Evolutionary conservation across 2,797 vertebrate genomes (phyloP).

Genomic region (Spinibarbus caldwelli): DNA sequence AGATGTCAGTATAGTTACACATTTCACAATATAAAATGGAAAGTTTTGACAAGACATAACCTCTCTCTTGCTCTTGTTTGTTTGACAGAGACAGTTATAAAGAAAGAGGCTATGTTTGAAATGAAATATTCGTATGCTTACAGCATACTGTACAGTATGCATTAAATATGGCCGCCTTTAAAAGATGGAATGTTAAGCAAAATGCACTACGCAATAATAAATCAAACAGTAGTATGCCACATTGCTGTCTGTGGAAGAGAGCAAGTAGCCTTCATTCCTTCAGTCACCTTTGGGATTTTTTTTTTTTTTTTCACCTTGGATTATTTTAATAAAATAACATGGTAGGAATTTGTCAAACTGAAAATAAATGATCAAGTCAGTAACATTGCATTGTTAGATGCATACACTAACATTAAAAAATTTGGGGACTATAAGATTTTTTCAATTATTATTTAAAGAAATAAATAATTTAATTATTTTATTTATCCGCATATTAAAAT

Average conservation of each 20-base stretch:
- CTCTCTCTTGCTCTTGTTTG: background rate
- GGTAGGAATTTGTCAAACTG: background rate
- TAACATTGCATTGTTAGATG: background rate
- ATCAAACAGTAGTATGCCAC: background rate
- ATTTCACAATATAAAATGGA: background rate
- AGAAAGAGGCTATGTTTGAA: background rate
- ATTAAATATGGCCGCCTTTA: background rate
- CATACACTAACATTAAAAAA: too few relatives aligned
- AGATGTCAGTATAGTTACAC: slow-evolving; percentile 69
- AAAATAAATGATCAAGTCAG: background rate
- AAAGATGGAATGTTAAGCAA: background rate
- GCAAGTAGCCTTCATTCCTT: background rate
- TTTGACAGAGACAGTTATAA: background rate
- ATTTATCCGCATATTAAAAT: background rate
- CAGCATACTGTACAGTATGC: background rate
- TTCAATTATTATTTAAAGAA: background rate
- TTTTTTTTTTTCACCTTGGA: background rate
- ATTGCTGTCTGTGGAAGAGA: background rate
- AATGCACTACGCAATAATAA: background rate
- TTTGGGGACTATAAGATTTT: background rate
- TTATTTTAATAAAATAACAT: background rate
- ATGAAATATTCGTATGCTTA: background rate
- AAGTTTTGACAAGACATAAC: background rate
- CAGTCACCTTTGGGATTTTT: background rate
- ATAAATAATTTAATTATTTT: background rate